Evolutionary conservation across 2,797 vertebrate genomes (phyloP).

Genomic region (Notolepis coatsorum): DNA sequence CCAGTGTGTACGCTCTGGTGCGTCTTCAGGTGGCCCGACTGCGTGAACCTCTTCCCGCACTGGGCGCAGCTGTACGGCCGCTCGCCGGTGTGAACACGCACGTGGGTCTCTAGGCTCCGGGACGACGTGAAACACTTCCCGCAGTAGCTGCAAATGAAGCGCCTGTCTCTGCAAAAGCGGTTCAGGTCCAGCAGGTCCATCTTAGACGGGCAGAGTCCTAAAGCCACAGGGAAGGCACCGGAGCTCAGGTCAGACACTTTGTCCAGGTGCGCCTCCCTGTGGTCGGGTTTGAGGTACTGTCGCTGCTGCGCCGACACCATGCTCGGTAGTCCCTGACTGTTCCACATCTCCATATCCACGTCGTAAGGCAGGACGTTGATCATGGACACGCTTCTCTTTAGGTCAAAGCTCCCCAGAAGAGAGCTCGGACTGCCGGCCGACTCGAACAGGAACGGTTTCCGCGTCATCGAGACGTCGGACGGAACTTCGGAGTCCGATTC

Average conservation of each 20-base stretch:
- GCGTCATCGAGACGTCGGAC: background rate
- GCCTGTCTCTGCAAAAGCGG: slow-evolving; percentile 58
- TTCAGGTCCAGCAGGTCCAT: slow-evolving; percentile 54
- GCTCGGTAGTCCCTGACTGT: slow-evolving; percentile 33
- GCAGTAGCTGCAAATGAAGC: slow-evolving; percentile 76
- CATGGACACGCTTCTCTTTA: slow-evolving; percentile 24
- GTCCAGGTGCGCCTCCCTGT: slow-evolving; percentile 26
- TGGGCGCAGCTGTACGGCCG: slow-evolving; percentile 77
- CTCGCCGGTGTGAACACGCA: slow-evolving; percentile 80
- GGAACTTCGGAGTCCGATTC: slow-evolving; percentile 45
- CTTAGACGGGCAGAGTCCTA: slow-evolving; percentile 39
- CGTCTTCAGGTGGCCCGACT: slow-evolving; percentile 80
- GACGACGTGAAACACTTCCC: slow-evolving; percentile 74
- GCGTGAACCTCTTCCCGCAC: slow-evolving; percentile 78
- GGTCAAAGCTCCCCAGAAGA: slow-evolving; percentile 27
- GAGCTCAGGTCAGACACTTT: slow-evolving; percentile 30
- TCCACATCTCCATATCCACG: slow-evolving; percentile 57
- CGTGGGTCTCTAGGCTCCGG: slow-evolving; percentile 73
- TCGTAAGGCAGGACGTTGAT: slow-evolving; percentile 44
- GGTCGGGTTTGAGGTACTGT: slow-evolving; percentile 38
- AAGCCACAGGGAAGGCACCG: slow-evolving; percentile 26
- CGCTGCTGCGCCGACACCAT: slow-evolving; percentile 35
- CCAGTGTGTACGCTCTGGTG: slow-evolving; percentile 80
- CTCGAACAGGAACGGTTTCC: slow-evolving; percentile 29
- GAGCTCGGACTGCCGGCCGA: slow-evolving; percentile 26